Base-by-base conservation (phyloP, 1,140 invertebrate species). In the Holotrichia oblita region DNA sequence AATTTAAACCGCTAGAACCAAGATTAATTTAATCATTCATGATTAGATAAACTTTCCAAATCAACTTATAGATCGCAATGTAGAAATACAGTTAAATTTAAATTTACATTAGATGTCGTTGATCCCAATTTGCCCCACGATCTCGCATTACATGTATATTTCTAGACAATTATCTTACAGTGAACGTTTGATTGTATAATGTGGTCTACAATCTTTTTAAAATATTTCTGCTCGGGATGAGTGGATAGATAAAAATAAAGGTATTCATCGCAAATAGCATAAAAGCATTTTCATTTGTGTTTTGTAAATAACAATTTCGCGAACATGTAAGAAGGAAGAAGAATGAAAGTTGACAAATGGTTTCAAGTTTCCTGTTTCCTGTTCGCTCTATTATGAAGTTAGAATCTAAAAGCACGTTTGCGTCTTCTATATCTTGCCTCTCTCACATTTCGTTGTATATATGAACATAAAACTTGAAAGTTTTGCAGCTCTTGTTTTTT, bases 321-420 rank as follows among this genome's bases (percentile, higher is more conserved):
- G 8, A 42, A 40, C 40, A 74, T 74, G 40, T 40, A 14, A 20
- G 59, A 22, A 77, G 48, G 76, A 61, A 64, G 48, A 77, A 22
- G 76, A 20, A 77, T 34, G 76, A 77, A 77, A 77, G 42, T 77
- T 77, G 76, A 77, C 76, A 77, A 77, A 77, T 77, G 76, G 76
- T 61, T 61, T 77, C 76, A 41, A 64, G 76, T 77, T 77, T 61
- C 76, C 76, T 22, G 76, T 27, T 59, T 77, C 59, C 76, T 77
- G 9, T 61, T 77, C 76, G 14, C 34, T 55, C 48, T 55, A 55
- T 55, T 27, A 77, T 61, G 76, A 64, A 77, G 76, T 77, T 61
- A 55, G 48, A 61, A 40, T 77, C 76, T 61, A 61, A 77, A 77
- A 77, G 76, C 55, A 61, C 76, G 59, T 77, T 77, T 77, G 76